phyloP scores from a whole-genome alignment of 2,113 vertebrate species.

The Barbus barbus region DNA sequence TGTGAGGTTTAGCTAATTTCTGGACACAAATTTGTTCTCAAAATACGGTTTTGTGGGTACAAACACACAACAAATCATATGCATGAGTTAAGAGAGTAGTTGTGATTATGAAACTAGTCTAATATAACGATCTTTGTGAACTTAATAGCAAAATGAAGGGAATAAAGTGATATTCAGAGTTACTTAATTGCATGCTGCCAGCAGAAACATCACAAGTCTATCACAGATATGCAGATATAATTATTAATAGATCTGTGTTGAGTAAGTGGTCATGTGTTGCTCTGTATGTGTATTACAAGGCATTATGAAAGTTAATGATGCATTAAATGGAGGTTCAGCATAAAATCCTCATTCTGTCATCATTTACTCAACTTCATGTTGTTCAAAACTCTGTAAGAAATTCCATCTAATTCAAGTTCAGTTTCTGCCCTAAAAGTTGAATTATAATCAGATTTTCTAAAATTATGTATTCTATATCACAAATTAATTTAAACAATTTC shows the following conservation, averaged over 20 bases:
- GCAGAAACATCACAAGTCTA: neutral
- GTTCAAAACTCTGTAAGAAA: neutral
- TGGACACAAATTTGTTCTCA: no score
- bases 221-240: neutral
- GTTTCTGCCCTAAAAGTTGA: neutral
- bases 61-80: neutral
- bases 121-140: neutral
- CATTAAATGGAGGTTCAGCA: neutral
- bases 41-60: no score
- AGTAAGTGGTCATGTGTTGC: neutral
- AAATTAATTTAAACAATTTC: no score
- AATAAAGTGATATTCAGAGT: neutral
- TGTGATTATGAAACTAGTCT: neutral
- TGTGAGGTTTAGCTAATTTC: no score
- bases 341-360: neutral
- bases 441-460: neutral
- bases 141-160: neutral
- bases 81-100: neutral
- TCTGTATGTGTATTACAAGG: neutral
- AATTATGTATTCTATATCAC: no score
- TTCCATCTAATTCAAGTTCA: neutral
- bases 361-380: neutral
- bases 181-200: neutral
- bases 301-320: neutral
- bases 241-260: neutral